Evolutionary conservation across 2,797 vertebrate species (phyloP), one percentile per base, ranked within the genome.

Genomic region (Trematomus bernacchii): DNA sequence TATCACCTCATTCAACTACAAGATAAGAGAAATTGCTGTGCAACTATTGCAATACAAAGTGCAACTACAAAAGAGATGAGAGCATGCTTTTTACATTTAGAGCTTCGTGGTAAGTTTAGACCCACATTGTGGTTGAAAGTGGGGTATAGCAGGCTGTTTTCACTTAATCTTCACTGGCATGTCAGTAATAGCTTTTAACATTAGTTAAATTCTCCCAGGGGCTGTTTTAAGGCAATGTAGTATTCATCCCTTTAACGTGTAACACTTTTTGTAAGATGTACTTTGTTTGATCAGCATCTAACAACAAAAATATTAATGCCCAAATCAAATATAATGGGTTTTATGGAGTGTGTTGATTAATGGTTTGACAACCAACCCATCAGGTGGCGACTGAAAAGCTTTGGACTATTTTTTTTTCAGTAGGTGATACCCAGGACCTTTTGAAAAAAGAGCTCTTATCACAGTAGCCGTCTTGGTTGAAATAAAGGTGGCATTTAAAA

Each of bases 401-500:
- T 23, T 1, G 10, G 40, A 18, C 40, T 60, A 15, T 60, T 46
- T 66, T 60, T 52, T 44, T 37, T 15, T 47, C 55, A 61, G 23
- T 10, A 47, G 27, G 37, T 66, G 52, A 58, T 43, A 43, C 64
- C 21, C 5, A 66, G 23, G 52, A 30, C 44, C 37, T 43, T 21
- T 61, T 23, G 4, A 30, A 62, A 60, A 46, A 40, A 46, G 11
- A 60, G 23, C 19, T 40, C 23, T 47, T 75, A 62, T 75, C 57
- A 47, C 21, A 6, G 6, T 8, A 73, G 51, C n/a, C 51, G 1
- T 65, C 61, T 65, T 19, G 15, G 46, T 58, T 66, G 53, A 60
- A 66, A 66, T 52, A 66, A 74, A 52, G 37, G 19, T 44, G 44
- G 47, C 52, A 65, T 58, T 73, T 43, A 53, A 63, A 37, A 37